Evolutionary conservation across 1,140 invertebrate species (phyloP).

Genomic region (Brachionus manjavacas): DNA sequence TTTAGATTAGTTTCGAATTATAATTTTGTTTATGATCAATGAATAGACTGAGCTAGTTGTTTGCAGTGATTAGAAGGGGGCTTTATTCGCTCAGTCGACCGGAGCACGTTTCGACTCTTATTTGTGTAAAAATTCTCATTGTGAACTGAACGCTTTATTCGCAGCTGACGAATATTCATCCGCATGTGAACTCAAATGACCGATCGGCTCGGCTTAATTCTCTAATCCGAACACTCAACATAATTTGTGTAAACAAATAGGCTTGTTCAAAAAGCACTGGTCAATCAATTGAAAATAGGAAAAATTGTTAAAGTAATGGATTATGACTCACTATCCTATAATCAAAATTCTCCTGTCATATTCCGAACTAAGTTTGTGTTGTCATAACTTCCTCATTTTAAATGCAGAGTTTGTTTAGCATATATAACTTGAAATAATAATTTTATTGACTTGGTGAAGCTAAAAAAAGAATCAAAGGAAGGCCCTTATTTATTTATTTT

Average conservation of each 20-base stretch:
- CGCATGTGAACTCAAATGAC: neutral
- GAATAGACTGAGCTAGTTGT: neutral
- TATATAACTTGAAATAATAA: too few relatives aligned
- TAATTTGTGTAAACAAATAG: neutral
- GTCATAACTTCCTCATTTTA: too few relatives aligned
- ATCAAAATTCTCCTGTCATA: too few relatives aligned
- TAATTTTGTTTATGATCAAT: neutral
- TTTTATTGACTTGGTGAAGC: too few relatives aligned
- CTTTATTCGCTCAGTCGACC: neutral
- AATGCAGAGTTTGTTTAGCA: too few relatives aligned
- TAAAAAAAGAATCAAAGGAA: too few relatives aligned
- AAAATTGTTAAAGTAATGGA: too few relatives aligned
- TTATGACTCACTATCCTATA: too few relatives aligned
- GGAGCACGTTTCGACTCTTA: neutral
- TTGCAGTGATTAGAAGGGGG: neutral
- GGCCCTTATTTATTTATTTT: too few relatives aligned
- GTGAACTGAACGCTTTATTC: neutral
- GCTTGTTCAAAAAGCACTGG: too few relatives aligned
- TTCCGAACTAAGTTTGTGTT: too few relatives aligned
- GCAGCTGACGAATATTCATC: neutral
- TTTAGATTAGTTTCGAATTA: conserved; percentile 3
- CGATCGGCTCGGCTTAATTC: neutral
- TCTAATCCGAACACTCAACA: neutral
- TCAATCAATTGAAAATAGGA: too few relatives aligned
- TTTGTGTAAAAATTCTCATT: neutral